Percentiles rank a stretch among this genome's conserved stretches.
Evolutionary conservation across 2,888 invertebrate species (phyloP).

Genomic region (Thyatira batis): DNA sequence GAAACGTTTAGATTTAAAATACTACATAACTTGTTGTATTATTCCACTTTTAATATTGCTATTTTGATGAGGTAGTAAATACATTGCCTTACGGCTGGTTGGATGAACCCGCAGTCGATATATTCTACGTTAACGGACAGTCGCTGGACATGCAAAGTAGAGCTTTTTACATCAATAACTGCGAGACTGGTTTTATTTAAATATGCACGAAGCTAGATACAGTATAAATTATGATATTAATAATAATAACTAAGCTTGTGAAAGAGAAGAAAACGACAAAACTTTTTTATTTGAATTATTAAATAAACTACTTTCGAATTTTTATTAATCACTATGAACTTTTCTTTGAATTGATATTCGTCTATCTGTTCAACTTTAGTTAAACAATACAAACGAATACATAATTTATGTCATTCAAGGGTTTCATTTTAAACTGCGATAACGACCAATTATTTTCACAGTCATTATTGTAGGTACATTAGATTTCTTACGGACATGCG

Average conservation of each 20-base stretch:
- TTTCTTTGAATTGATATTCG: too few species aligned
- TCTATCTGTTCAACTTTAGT: too few species aligned
- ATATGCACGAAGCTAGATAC: conserved; percentile 2
- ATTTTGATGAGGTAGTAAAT: neutral
- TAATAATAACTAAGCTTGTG: neutral
- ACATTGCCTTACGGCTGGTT: conserved; percentile 18
- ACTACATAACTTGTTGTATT: neutral
- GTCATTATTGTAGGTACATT: conserved; percentile 1
- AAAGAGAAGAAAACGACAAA: neutral
- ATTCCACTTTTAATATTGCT: neutral
- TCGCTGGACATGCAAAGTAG: conserved; percentile 38
- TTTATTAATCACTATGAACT: too few species aligned
- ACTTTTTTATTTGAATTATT: neutral
- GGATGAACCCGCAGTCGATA: conserved; percentile 19
- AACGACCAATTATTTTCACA: conserved; percentile 16
- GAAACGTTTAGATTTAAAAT: too few species aligned
- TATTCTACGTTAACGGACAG: conserved; percentile 30
- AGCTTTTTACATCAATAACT: conserved; percentile 45
- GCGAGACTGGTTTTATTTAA: conserved; percentile 38
- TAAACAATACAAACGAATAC: conserved; percentile 21
- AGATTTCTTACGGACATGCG: conserved; percentile 20
- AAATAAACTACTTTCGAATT: neutral
- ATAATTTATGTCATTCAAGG: conserved; percentile 20
- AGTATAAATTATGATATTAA: conserved; percentile 1
- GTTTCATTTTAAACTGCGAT: conserved; percentile 20